Conservation (phyloP, 2,113 vertebrate species). For the Todiramphus chloris region DNA sequence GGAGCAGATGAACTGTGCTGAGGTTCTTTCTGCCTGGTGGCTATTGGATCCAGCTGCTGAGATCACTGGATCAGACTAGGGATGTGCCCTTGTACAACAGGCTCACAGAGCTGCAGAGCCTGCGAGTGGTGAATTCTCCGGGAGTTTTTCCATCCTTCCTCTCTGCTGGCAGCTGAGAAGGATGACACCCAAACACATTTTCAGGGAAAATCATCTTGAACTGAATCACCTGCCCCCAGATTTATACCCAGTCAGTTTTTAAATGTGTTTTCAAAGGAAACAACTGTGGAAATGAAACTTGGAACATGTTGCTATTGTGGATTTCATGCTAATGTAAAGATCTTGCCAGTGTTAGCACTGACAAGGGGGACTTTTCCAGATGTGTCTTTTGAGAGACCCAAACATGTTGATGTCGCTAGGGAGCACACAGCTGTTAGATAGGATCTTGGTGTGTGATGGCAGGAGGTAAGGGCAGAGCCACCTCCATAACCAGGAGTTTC, state of each 20-base stretch:
- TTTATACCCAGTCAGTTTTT: neutral
- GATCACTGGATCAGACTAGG: neutral
- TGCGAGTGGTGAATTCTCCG: neutral
- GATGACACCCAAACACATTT: neutral
- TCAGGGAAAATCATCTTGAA: neutral
- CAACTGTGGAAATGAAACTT: neutral
- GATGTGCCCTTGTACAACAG: neutral
- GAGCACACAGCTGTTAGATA: neutral
- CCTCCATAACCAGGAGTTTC: neutral
- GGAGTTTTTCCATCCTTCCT: neutral
- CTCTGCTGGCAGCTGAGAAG: neutral
- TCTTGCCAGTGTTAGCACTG: neutral
- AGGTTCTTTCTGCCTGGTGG: neutral
- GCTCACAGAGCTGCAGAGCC: neutral
- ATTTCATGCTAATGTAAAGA: neutral
- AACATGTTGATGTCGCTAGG: no score
- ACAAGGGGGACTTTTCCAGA: neutral
- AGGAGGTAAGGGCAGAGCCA: neutral
- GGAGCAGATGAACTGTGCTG: neutral
- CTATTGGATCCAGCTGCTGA: neutral
- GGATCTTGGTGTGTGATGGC: neutral
- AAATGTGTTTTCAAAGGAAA: neutral
- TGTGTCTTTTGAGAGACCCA: neutral
- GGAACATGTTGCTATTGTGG: neutral
- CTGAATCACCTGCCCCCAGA: neutral